phyloP scores from a whole-genome alignment of 2,797 vertebrate genomes.

The Pipistrellus kuhlii region DNA sequence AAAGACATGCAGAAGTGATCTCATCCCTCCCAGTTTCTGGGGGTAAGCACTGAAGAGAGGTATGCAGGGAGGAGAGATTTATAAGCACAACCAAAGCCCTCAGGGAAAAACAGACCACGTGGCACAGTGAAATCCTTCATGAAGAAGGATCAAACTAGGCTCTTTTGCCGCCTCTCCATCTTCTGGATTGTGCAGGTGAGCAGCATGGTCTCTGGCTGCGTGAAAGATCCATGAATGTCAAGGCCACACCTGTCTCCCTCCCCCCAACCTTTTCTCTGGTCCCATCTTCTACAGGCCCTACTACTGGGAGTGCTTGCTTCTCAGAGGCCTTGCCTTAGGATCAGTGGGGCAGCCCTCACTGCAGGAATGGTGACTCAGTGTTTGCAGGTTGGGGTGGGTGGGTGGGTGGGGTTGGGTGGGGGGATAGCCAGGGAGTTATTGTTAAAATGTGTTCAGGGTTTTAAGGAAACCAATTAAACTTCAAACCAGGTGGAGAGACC shows the following conservation, averaged over 20 bases:
- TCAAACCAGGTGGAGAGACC: not conserved
- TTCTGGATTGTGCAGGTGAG: not conserved
- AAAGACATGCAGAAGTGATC: slow-evolving; percentile 13
- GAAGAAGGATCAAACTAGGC: not conserved
- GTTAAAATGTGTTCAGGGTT: not conserved
- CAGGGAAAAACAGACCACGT: not conserved
- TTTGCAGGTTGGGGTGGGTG: not conserved
- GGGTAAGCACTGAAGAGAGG: not conserved
- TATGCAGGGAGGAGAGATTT: not conserved
- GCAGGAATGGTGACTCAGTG: not conserved
- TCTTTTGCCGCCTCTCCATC: accelerated
- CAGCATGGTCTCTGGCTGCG: not conserved
- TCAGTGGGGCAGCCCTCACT: not conserved
- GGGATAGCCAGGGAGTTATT: no score
- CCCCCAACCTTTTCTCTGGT: not conserved
- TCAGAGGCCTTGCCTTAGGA: not conserved
- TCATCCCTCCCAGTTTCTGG: not conserved
- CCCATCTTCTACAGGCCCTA: not conserved
- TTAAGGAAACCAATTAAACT: not conserved
- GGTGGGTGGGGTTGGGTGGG: no score
- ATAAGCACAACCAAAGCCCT: not conserved
- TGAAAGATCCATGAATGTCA: not conserved
- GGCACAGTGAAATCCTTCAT: not conserved
- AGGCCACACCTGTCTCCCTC: not conserved
- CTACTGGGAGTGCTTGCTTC: not conserved